phyloP scores from a whole-genome alignment of 2,113 vertebrate species.

The Regulus satrapa region DNA sequence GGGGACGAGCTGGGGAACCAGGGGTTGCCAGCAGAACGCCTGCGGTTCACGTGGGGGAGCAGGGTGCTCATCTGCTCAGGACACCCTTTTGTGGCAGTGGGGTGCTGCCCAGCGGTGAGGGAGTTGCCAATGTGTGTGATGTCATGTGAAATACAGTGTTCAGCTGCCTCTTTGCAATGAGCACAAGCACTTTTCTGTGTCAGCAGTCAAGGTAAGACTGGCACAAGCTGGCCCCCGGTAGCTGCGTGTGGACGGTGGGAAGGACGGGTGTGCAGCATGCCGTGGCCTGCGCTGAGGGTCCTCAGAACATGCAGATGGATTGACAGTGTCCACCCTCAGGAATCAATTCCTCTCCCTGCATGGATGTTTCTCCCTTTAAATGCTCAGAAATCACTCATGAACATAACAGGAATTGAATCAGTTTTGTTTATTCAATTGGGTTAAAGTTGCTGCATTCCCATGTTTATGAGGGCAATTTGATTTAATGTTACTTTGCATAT shows the following conservation, averaged over 20 bases:
- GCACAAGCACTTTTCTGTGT: not conserved
- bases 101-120: not conserved
- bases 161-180: not conserved
- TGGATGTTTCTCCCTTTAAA: not conserved
- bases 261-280: not conserved
- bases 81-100: not conserved
- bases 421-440: conserved; percentile 12
- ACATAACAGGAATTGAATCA: not conserved
- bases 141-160: not conserved
- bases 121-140: not conserved
- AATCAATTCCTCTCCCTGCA: not conserved
- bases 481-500: not conserved
- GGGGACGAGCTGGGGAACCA: not conserved
- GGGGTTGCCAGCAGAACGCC: not conserved
- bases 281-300: rapidly evolving
- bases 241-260: not conserved
- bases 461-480: not conserved
- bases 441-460: conserved; percentile 24
- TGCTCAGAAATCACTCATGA: not conserved
- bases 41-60: rapidly evolving
- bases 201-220: not conserved
- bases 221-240: not conserved
- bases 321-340: not conserved
- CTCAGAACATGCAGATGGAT: rapidly evolving
- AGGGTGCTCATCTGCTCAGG: not conserved